Evolutionary conservation across 2,888 invertebrate species (phyloP), one percentile per base, ranked within the genome.

Genomic region (Muscina levida): DNA sequence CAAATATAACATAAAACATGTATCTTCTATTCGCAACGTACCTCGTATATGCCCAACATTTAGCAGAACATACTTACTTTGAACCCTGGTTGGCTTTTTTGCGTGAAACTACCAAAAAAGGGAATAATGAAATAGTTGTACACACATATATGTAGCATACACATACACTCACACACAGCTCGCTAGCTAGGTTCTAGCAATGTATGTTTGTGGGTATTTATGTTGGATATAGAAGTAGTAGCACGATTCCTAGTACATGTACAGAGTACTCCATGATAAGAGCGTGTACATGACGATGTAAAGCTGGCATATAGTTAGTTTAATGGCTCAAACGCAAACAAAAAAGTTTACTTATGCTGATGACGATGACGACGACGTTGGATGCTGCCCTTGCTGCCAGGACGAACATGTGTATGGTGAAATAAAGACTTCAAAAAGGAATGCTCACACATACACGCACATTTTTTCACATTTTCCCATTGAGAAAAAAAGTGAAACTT

Each of bases 61-160:
- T n/a, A 44, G 31, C n/a, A 67, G 44, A 17, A 48, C 46, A 15
- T 48, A 70, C 56, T 51, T 70, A 59, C 65, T 76, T 76, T 72
- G 57, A 70, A 67, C 66, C 71, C 17, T 31, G 3, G 42, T 22
- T 62, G 11, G 44, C 24, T 11, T n/a, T 2, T 51, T 2, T 51
- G 19, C 22, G 53, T 53, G 44, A 19, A 70, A 65, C 74, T 80
- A 72, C 77, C 81, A 74, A 81, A 81, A 81, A 77, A 77, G 77
- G 81, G 62, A 81, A 81, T 77, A 81, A 62, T 65, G 81, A 48
- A 77, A 77, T 72, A 77, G 72, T 77, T 77, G 71, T 66, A 57
- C 46, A 72, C 37, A 48, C 46, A 37, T 19, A 53, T 5, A 57
- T 31, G 31, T 8, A 31, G 31, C 31, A 31, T 31, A 8, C 2